Percentiles rank a stretch among this genome's conserved stretches.
phyloP scores from a whole-genome alignment of 2,888 invertebrate genomes.

The Hybos culiciformis region DNA sequence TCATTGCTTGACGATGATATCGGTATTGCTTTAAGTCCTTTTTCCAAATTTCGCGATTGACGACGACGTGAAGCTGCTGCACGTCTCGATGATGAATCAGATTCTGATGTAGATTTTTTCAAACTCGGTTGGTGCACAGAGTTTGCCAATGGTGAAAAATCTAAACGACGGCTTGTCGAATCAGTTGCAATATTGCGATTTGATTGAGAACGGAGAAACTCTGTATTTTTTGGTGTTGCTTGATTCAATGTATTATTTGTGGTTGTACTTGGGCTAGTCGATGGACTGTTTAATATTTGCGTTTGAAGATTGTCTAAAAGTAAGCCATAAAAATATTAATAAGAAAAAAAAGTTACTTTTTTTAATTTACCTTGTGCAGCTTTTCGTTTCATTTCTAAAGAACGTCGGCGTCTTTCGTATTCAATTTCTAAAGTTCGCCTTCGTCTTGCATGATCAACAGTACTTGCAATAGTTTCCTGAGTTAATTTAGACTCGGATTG shows the following conservation, averaged over 20 bases:
- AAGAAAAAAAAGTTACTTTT: too few species aligned
- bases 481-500: constrained; percentile 30
- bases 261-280: constrained; percentile 21
- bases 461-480: constrained; percentile 30
- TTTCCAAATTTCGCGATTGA: constrained; percentile 16
- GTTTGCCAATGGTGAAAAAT: constrained; percentile 21
- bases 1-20: constrained; percentile 32
- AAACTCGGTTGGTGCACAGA: not conserved
- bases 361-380: constrained; percentile 33
- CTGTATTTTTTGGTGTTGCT: constrained; percentile 27
- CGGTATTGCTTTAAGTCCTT: constrained; percentile 30
- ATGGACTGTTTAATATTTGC: constrained; percentile 20
- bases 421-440: constrained; percentile 33
- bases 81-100: constrained; percentile 18
- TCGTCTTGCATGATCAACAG: constrained; percentile 33
- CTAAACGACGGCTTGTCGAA: constrained; percentile 28
- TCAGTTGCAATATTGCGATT: constrained; percentile 13
- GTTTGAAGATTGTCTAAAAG: too few species aligned
- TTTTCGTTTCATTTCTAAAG: constrained; percentile 30
- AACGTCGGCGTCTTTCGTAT: constrained; percentile 33
- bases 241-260: constrained; percentile 28
- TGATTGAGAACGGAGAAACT: constrained; percentile 11
- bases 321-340: too few species aligned
- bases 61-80: constrained; percentile 32
- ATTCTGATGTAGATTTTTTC: constrained; percentile 26